Conservation (phyloP, 2,113 vertebrate species). For the Tyto alba region DNA sequence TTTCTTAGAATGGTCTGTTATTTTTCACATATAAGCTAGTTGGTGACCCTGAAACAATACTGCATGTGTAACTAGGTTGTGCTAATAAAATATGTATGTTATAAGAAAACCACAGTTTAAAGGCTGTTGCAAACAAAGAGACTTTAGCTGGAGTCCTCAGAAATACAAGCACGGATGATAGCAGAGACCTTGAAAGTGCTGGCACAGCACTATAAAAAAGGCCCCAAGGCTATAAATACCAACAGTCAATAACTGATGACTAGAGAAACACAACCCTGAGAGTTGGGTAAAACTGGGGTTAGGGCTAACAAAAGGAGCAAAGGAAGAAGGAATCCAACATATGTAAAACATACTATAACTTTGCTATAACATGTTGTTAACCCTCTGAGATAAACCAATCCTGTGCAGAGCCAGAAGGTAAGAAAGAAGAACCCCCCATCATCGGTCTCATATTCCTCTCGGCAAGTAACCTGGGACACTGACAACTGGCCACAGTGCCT, state of each 20-base stretch:
- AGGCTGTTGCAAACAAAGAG: background rate
- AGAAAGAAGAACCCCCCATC: background rate
- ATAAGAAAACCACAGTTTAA: background rate
- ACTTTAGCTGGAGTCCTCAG: background rate
- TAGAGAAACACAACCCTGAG: background rate
- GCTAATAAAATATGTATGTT: background rate
- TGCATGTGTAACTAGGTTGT: background rate
- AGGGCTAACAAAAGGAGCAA: background rate
- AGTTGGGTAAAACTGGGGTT: background rate
- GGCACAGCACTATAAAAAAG: background rate
- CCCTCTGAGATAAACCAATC: background rate
- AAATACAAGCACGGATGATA: background rate
- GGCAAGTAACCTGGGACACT: background rate
- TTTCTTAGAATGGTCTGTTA: background rate
- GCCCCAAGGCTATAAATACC: background rate
- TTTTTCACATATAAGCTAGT: background rate
- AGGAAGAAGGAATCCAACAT: background rate
- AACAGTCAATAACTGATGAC: background rate
- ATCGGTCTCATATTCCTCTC: background rate
- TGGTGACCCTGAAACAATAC: background rate
- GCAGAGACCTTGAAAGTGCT: background rate
- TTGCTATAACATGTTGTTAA: background rate
- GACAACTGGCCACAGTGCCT: background rate
- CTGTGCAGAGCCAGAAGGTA: background rate
- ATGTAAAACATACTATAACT: background rate